Evolutionary conservation across 2,113 vertebrate genomes (phyloP).

Genomic region (Mesembrinibis cayennensis): DNA sequence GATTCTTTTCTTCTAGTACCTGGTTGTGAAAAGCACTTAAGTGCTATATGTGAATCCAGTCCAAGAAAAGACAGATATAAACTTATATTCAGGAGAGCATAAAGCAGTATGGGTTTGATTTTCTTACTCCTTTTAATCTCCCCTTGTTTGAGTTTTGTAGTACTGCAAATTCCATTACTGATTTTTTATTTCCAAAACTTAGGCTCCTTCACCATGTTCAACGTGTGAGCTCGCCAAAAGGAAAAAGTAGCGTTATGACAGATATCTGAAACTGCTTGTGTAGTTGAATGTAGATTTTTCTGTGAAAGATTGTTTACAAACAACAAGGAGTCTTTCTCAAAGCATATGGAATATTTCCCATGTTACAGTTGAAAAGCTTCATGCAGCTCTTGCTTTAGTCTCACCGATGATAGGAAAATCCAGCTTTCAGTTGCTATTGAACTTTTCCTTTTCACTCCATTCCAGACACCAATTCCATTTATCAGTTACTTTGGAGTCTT

Average conservation of each 20-base stretch:
- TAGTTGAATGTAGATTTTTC: not conserved
- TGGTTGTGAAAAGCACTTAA: not conserved
- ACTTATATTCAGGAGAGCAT: not conserved
- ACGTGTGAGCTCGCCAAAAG: not conserved
- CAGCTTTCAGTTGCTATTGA: not conserved
- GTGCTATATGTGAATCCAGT: not conserved
- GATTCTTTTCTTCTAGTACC: not conserved
- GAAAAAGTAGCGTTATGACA: not conserved
- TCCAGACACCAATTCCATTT: not conserved
- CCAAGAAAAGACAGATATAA: not conserved
- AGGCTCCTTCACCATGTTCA: not conserved
- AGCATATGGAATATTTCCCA: not conserved
- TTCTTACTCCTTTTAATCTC: not conserved
- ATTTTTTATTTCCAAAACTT: not conserved
- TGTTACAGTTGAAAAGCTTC: not conserved
- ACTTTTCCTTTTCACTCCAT: not conserved
- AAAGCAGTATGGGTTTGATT: slow-evolving; percentile 6
- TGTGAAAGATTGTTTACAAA: not conserved
- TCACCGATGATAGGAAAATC: not conserved
- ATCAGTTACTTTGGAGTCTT: not conserved
- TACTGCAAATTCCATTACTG: not conserved
- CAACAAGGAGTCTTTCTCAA: not conserved
- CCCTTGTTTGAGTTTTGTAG: not conserved
- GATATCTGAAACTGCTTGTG: not conserved
- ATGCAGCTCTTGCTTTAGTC: not conserved